Conservation (phyloP, 92 coral and sea anemone genomes). For the Phenganax marumi region DNA sequence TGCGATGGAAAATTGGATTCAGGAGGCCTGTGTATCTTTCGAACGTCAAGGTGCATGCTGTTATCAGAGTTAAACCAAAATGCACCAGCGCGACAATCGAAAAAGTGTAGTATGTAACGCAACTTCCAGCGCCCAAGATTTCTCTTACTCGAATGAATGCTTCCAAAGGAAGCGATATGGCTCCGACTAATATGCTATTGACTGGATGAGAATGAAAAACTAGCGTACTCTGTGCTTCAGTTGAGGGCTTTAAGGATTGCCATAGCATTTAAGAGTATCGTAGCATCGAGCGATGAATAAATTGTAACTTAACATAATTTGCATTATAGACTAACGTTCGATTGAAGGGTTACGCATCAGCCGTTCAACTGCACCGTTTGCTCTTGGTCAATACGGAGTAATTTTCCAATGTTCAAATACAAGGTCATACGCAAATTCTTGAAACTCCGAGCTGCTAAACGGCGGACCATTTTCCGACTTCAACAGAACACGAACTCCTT, state of each 20-base stretch:
- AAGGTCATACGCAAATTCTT: no score
- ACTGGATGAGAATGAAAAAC: background rate
- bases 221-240: background rate
- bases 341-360: no score
- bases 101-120: background rate
- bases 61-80: background rate
- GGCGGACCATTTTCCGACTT: no score
- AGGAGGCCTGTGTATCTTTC: background rate
- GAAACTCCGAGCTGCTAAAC: no score
- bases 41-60: background rate
- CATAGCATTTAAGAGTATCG: background rate
- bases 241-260: background rate
- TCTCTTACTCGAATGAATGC: background rate
- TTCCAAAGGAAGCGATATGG: constrained; percentile 6
- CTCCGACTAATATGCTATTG: background rate
- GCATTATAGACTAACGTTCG: no score
- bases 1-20: constrained; percentile 6
- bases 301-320: no score
- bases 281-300: no score
- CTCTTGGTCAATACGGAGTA: no score
- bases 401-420: no score
- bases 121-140: background rate
- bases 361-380: no score
- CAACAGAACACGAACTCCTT: no score
- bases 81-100: background rate